phyloP scores from a whole-genome alignment of 2,797 vertebrate species.

The Nyctalus aviator region DNA sequence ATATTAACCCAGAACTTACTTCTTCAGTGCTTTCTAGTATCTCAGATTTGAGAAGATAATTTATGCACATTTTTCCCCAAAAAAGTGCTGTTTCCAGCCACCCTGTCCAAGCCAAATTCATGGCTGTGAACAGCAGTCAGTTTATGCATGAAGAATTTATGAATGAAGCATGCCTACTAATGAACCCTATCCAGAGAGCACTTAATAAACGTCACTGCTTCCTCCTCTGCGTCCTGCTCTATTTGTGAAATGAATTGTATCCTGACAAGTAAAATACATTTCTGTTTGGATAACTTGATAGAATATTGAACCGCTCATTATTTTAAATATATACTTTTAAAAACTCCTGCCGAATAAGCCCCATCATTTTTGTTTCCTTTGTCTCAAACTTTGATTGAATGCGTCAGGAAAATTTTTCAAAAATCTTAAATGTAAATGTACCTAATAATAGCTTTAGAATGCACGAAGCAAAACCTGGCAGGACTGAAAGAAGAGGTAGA shows the following conservation, averaged over 20 bases:
- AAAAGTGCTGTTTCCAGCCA: background rate
- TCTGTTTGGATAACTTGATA: conserved; percentile 31
- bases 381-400: conserved; percentile 16
- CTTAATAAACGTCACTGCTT: background rate
- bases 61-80: background rate
- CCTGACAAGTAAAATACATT: conserved; percentile 47
- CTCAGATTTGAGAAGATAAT: conserved; percentile 38
- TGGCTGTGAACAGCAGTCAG: background rate
- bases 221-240: background rate
- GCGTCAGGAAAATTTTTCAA: background rate
- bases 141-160: background rate
- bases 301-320: conserved; percentile 37
- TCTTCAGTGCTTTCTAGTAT: background rate
- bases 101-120: background rate
- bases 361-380: conserved; percentile 32
- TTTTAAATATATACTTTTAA: conserved; percentile 15
- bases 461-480: background rate
- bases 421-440: background rate
- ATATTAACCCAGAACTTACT: background rate
- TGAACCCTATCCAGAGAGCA: background rate
- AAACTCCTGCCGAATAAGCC: background rate
- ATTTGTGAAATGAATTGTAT: conserved; percentile 36
- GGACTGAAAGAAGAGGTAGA: background rate
- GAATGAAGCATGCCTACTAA: background rate
- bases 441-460: conserved; percentile 15